These are phyloP conservation scores for Zeuzera pyrina DNA, from an alignment of 2,888 invertebrate genomes.

Conservation along the genomic window DNA sequence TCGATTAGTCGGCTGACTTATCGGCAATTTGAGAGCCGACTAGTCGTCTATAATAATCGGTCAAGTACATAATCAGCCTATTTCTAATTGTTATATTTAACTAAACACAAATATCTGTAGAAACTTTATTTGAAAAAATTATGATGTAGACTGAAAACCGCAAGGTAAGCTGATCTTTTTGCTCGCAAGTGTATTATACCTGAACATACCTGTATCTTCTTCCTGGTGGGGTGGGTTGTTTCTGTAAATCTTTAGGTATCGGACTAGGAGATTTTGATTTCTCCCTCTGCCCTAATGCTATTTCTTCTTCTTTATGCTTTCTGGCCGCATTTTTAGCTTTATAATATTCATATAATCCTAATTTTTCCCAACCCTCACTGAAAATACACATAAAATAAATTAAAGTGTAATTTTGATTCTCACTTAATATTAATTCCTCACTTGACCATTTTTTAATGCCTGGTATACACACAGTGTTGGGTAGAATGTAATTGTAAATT, in stretches of 20 bases:
- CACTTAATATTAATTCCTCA: neutral
- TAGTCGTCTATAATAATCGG: too few relatives aligned
- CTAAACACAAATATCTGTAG: too few relatives aligned
- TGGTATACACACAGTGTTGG: neutral
- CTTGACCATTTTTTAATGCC: neutral
- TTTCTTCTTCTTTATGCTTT: constrained; percentile 89
- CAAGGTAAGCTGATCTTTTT: too few relatives aligned
- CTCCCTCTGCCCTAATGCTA: constrained; percentile 78
- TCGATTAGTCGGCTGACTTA: too few relatives aligned
- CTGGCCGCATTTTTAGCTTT: constrained; percentile 94
- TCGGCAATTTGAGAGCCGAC: too few relatives aligned
- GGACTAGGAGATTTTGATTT: constrained; percentile 87
- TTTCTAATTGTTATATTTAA: too few relatives aligned
- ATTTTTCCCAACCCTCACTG: constrained; percentile 98
- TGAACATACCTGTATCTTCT: constrained; percentile 80
- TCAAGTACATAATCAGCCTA: too few relatives aligned
- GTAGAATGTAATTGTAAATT: too few relatives aligned
- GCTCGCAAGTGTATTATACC: too few relatives aligned
- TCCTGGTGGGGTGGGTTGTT: constrained; percentile 81
- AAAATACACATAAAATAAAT: constrained; percentile 18
- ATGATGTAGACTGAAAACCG: too few relatives aligned
- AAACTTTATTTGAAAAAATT: too few relatives aligned
- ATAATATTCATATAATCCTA: constrained; percentile 97
- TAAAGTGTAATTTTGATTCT: neutral
- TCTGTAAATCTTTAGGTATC: constrained; percentile 80